Evolutionary conservation across 2,797 vertebrate genomes (phyloP).

Genomic region (Cetoscarus ocellatus): DNA sequence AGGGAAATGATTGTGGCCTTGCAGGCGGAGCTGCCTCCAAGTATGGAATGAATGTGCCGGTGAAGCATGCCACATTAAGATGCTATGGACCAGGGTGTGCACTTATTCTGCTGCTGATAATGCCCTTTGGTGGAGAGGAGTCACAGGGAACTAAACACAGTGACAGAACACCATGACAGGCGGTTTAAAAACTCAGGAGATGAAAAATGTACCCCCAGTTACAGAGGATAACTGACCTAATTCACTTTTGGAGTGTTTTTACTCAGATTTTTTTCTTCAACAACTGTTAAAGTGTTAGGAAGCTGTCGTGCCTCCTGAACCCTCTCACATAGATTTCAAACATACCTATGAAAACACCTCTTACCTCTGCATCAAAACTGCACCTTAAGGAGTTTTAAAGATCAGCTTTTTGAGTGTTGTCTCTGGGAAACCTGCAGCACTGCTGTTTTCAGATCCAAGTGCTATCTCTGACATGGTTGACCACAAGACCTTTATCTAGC

Average conservation of each 20-base stretch:
- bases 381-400: too few relatives aligned
- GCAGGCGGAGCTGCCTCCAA: conserved; percentile 66
- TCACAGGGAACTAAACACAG: conserved; percentile 36
- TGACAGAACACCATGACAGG: conserved; percentile 30
- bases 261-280: background rate
- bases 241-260: conserved; percentile 1
- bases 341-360: background rate
- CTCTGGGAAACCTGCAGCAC: too few relatives aligned
- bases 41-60: conserved; percentile 69
- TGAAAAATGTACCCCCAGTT: conserved; percentile 25
- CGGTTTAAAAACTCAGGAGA: conserved; percentile 27
- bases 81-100: conserved; percentile 59
- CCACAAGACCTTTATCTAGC: too few relatives aligned
- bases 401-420: too few relatives aligned
- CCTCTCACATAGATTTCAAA: background rate
- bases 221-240: conserved; percentile 23
- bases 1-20: conserved; percentile 75
- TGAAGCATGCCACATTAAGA: conserved; percentile 74
- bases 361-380: too few relatives aligned
- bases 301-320: background rate
- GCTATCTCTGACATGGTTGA: too few relatives aligned
- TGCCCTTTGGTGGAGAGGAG: conserved; percentile 59
- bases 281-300: background rate
- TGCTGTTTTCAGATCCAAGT: too few relatives aligned
- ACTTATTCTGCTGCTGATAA: conserved; percentile 62